Conservation (phyloP, 2,888 invertebrate species). For the Sinohyriopsis cumingii region DNA sequence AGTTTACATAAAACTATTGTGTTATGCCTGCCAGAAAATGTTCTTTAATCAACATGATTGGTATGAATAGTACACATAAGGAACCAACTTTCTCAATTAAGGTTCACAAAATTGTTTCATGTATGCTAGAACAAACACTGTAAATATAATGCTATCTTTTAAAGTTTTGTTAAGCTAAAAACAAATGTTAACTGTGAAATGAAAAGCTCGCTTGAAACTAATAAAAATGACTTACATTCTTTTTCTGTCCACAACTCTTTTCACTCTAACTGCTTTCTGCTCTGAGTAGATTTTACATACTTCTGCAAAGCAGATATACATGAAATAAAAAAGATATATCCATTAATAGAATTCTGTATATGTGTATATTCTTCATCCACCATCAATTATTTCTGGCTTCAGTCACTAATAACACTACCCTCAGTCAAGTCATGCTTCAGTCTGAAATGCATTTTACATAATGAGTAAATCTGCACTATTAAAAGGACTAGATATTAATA, state of each 20-base stretch:
- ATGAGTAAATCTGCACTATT: too few relatives aligned
- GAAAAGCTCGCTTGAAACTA: not conserved
- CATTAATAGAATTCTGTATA: not conserved
- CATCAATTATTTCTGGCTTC: too few relatives aligned
- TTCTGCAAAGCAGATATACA: conserved; percentile 68
- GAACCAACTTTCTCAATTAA: too few relatives aligned
- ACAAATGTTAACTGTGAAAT: not conserved
- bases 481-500: too few relatives aligned
- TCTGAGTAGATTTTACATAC: conserved; percentile 92
- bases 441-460: too few relatives aligned
- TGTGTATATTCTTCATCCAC: not conserved
- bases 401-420: too few relatives aligned
- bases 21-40: not conserved
- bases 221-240: conserved; percentile 75
- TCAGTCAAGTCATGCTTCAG: too few relatives aligned
- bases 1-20: not conserved
- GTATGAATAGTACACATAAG: not conserved
- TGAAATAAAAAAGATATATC: conserved; percentile 1
- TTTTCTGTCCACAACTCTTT: conserved; percentile 87
- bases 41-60: not conserved
- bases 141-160: too few relatives aligned
- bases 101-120: too few relatives aligned
- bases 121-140: too few relatives aligned
- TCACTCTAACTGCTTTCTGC: conserved; percentile 89
- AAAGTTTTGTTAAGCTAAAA: not conserved